Conservation (phyloP, 2,113 vertebrate genomes). For the Odontesthes bonariensis region DNA sequence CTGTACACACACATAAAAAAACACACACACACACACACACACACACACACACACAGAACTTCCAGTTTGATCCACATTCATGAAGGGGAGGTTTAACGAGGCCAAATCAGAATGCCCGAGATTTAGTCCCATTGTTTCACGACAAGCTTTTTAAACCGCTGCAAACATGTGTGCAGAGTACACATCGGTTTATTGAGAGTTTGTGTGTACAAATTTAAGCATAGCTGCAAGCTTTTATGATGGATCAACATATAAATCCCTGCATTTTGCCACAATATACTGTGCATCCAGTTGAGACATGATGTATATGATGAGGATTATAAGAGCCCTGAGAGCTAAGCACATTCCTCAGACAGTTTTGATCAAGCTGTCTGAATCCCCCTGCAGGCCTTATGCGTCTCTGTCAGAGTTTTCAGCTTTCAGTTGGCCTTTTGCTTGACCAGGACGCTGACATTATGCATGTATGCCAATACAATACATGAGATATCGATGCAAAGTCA, state of each 20-base stretch:
- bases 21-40: constrained; percentile 13
- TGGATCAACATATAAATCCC: not conserved
- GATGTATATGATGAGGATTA: constrained; percentile 5
- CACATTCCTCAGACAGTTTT: constrained; percentile 62
- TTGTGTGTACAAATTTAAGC: constrained; percentile 29
- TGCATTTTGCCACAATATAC: not conserved
- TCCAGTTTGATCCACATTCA: constrained; percentile 30
- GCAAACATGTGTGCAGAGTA: constrained; percentile 1
- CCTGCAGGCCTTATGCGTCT: constrained; percentile 11
- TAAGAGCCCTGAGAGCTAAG: constrained; percentile 20
- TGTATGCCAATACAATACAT: not conserved
- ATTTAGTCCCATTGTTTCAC: constrained; percentile 25
- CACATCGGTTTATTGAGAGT: not conserved
- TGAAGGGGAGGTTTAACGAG: constrained; percentile 35
- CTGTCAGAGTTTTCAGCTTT: not conserved
- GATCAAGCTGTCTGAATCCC: constrained; percentile 34
- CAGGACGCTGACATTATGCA: not conserved
- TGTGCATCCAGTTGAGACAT: constrained; percentile 21
- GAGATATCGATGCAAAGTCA: too few relatives aligned
- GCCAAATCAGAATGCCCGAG: constrained; percentile 15
- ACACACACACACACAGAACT: constrained; percentile 16
- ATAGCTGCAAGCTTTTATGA: constrained; percentile 10
- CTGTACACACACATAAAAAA: not conserved
- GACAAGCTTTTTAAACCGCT: constrained; percentile 9
- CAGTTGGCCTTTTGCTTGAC: not conserved